Evolutionary conservation across 2,797 vertebrate species (phyloP).

Genomic region (Helostoma temminkii): DNA sequence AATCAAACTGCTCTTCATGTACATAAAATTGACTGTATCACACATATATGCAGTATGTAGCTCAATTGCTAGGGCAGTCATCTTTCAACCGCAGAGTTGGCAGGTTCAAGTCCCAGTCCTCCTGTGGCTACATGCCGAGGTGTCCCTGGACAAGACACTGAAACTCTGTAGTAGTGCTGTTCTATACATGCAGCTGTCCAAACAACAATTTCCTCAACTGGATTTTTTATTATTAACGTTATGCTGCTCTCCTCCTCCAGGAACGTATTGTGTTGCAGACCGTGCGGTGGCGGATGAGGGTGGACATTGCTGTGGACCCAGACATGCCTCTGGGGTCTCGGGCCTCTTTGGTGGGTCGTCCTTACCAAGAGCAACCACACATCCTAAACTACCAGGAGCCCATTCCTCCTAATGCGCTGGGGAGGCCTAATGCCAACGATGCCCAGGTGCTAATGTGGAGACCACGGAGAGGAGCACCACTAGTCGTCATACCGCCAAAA

Average conservation of each 20-base stretch:
- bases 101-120: too few species aligned
- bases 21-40: not conserved
- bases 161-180: too few species aligned
- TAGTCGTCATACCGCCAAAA: conserved; percentile 98
- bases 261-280: conserved; percentile 98
- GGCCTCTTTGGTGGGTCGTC: conserved; percentile 92
- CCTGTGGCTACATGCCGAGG: too few species aligned
- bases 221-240: not conserved
- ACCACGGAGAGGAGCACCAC: conserved; percentile 93
- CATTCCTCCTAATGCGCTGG: conserved; percentile 96
- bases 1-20: not conserved
- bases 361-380: conserved; percentile 97
- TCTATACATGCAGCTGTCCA: too few species aligned
- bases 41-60: not conserved
- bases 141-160: too few species aligned
- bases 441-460: conserved; percentile 99
- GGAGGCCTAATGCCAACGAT: conserved; percentile 98
- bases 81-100: too few species aligned
- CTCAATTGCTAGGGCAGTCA: too few species aligned
- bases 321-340: conserved; percentile 94
- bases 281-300: conserved; percentile 98
- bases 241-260: conserved; percentile 43
- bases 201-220: too few species aligned
- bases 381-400: conserved; percentile 98
- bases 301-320: conserved; percentile 97